Evolutionary conservation across 2,888 invertebrate genomes (phyloP), one percentile per base, ranked within the genome.

Genomic region (Leuctra nigra): DNA sequence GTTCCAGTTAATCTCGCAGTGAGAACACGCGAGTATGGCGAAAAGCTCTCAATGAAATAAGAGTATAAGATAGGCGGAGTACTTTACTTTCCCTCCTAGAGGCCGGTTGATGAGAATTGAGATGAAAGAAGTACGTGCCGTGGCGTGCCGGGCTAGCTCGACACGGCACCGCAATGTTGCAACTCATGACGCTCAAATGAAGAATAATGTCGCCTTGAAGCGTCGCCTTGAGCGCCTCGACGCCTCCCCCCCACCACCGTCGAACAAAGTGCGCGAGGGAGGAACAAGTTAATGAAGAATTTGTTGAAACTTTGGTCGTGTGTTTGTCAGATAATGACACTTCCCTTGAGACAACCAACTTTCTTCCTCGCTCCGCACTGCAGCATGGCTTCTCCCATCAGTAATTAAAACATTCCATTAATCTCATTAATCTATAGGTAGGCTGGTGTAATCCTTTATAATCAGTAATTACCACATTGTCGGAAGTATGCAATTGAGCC

Each of bases 361-460:
- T 48, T 50, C 53, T 44, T 53, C 56, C 25, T 24, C 29, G 6
- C 29, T 29, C 29, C 11, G 11, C 11, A 29, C 6, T 29, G 11
- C 11, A 7, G 11, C 11, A 29, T 29, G 11, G 29, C 29, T 29
- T 29, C 50, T 50, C 52, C 36, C 36, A 54, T 57, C 47, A 54
- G 47, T 57, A 57, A 54, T 54, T 57, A 57, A 54, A 57, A 54
- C 53, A 54, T 57, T 46, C 47, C 57, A 57, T 54, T 57, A 47
- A 47, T 54, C 57, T 54, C 57, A 57, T 53, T 54, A 53, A 57
- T 54, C 54, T 50, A 38, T 38, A 38, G 38, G 38, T 38, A n/a
- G 14, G 38, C 14, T 38, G 7, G 29, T 38, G n/a, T 38, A 38
- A 38, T 29, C 29, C 29, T 29, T 29, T 29, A 6, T 29, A 6